Conservation (phyloP, 1,140 invertebrate genomes). For the Diorhabda elongata region DNA sequence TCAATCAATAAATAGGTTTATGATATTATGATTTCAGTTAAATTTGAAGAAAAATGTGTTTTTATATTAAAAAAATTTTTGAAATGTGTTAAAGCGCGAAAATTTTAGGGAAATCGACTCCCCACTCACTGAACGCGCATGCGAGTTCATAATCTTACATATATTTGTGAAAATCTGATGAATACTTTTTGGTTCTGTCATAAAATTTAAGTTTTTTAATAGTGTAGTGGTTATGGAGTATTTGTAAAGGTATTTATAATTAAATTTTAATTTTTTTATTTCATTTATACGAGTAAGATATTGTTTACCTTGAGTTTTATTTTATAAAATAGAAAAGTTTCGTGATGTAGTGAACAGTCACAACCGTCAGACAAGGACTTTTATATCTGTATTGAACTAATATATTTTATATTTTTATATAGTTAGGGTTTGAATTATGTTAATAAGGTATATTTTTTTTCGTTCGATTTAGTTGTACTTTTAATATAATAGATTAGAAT, state of each 20-base stretch:
- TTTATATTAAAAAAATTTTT: conserved; percentile 5
- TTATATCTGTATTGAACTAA: conserved; percentile 2
- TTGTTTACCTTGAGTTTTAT: conserved; percentile 17
- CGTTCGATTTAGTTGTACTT: too few relatives aligned
- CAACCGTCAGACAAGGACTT: conserved; percentile 33
- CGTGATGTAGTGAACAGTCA: conserved; percentile 21
- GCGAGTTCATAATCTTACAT: conserved; percentile 23
- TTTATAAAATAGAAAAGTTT: conserved; percentile 21
- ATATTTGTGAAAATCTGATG: conserved; percentile 30
- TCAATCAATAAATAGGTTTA: too few relatives aligned
- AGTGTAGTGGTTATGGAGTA: conserved; percentile 9
- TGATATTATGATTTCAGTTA: too few relatives aligned
- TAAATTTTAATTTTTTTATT: conserved; percentile 21
- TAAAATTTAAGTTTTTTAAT: conserved; percentile 33
- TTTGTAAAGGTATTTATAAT: conserved; percentile 25
- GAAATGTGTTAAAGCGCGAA: conserved; percentile 19
- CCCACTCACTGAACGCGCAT: conserved; percentile 24
- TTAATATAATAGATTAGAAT: too few relatives aligned
- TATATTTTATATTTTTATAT: background rate
- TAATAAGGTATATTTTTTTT: background rate
- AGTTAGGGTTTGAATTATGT: background rate
- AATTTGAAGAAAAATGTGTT: too few relatives aligned
- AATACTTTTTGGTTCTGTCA: conserved; percentile 33
- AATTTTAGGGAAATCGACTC: conserved; percentile 21
- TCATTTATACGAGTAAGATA: conserved; percentile 13